Percentiles rank a stretch among this genome's conserved stretches.
Evolutionary conservation across 2,113 vertebrate species (phyloP).

Genomic region (Scortum barcoo): DNA sequence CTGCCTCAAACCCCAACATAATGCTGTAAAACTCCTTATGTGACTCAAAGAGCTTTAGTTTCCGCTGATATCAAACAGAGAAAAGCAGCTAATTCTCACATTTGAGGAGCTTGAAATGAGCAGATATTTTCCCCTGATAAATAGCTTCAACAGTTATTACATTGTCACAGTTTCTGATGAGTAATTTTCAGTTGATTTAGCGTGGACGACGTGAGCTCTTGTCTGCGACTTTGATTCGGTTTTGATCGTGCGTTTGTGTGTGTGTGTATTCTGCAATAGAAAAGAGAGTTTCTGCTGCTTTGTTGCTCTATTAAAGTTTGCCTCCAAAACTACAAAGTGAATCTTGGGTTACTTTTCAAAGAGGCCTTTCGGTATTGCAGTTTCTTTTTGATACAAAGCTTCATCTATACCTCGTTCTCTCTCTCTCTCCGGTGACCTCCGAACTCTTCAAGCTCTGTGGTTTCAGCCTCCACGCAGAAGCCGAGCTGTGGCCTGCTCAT

Average conservation of each 20-base stretch:
- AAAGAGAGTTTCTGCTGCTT: neutral
- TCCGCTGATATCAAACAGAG: neutral
- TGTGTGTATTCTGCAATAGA: too few relatives aligned
- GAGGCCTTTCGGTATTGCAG: neutral
- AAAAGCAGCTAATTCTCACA: neutral
- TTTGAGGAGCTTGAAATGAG: neutral
- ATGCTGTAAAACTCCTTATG: neutral
- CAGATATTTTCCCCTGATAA: neutral
- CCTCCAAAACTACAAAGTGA: constrained; percentile 24
- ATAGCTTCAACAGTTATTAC: neutral
- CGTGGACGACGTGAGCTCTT: neutral
- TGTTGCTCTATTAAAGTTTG: constrained; percentile 21
- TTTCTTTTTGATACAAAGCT: constrained; percentile 35
- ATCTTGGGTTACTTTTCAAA: neutral
- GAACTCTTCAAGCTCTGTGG: constrained; percentile 45
- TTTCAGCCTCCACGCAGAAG: constrained; percentile 52
- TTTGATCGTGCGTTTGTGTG: neutral
- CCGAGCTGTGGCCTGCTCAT: constrained; percentile 58
- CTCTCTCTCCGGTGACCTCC: constrained; percentile 50
- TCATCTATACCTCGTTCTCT: constrained; percentile 35
- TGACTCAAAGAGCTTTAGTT: neutral
- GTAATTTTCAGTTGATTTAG: neutral
- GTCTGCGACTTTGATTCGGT: neutral
- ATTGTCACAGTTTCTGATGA: neutral
- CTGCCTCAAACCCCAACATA: neutral